A percentile compares a stretch with the other conserved stretches of the same genome.
These are phyloP conservation scores for Ornithoptera priamus DNA, from an alignment of 2,888 invertebrate genomes.

Conservation along the genomic window DNA sequence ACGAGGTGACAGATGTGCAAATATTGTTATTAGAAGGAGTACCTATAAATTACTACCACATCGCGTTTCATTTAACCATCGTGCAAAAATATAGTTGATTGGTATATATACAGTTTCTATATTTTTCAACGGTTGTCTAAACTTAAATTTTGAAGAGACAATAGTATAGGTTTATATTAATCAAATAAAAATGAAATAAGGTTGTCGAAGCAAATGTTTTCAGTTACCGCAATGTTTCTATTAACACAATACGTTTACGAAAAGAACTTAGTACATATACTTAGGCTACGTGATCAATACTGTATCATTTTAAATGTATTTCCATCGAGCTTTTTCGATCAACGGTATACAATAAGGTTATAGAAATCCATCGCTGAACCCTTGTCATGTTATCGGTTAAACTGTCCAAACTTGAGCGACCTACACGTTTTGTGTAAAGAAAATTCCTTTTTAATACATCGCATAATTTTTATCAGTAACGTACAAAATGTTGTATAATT, in stretches of 20 bases:
- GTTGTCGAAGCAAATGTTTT: too few species aligned
- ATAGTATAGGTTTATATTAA: too few species aligned
- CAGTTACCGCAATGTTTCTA: neutral
- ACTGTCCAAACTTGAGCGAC: conserved; percentile 15
- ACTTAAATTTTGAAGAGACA: too few species aligned
- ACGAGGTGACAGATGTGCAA: too few species aligned
- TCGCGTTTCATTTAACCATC: too few species aligned
- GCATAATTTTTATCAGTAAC: neutral
- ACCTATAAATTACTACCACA: too few species aligned
- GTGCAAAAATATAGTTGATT: too few species aligned
- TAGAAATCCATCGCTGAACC: conserved; percentile 17
- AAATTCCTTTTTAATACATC: conserved; percentile 7
- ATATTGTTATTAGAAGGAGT: too few species aligned
- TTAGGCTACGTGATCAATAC: neutral
- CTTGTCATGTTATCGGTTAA: conserved; percentile 22
- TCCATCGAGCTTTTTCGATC: conserved; percentile 15
- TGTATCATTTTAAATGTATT: conserved; percentile 7
- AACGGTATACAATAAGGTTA: conserved; percentile 15
- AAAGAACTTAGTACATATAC: neutral
- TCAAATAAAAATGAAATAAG: too few species aligned
- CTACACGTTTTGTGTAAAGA: conserved; percentile 7
- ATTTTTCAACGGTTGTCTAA: too few species aligned
- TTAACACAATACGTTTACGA: neutral
- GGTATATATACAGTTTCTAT: too few species aligned
- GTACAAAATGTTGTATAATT: neutral